A percentile compares a stretch with the other conserved stretches of the same genome.
Conservation (phyloP, 1,140 invertebrate species). For the Euura lappo region DNA sequence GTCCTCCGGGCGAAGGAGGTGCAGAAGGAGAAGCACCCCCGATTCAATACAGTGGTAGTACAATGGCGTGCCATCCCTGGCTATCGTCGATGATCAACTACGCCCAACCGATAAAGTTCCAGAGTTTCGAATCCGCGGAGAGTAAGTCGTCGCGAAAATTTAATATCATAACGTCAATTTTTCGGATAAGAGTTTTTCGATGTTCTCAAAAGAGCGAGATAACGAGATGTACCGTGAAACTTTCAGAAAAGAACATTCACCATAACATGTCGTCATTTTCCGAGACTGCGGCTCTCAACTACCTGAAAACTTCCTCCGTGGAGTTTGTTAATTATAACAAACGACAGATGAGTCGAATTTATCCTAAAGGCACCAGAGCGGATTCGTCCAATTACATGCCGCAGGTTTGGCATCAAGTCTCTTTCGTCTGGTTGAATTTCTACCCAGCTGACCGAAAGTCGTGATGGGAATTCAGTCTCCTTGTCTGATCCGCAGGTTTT, state of each 20-base stretch:
- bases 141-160: conserved; percentile 66
- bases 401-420: conserved; percentile 57
- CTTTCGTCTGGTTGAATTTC: no score
- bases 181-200: background rate
- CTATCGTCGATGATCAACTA: conserved; percentile 99
- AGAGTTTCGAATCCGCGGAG: conserved; percentile 94
- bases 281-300: conserved; percentile 78
- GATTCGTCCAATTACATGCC: conserved; percentile 82
- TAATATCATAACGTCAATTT: background rate
- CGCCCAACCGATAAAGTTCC: conserved; percentile 98
- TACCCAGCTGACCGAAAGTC: no score
- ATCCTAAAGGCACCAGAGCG: conserved; percentile 76
- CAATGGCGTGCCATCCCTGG: conserved; percentile 99
- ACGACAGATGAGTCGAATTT: conserved; percentile 75
- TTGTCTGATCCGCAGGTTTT: conserved; percentile 62
- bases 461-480: background rate
- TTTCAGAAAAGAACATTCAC: conserved; percentile 76
- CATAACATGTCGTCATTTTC: conserved; percentile 88
- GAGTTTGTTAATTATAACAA: conserved; percentile 84
- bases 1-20: conserved; percentile 49
- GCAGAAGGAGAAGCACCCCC: conserved; percentile 70
- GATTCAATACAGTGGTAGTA: conserved; percentile 91
- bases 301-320: conserved; percentile 76
- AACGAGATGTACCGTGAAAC: conserved; percentile 14
- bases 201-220: background rate